Evolutionary conservation across 2,113 vertebrate genomes (phyloP).

Genomic region (Empidonax traillii): DNA sequence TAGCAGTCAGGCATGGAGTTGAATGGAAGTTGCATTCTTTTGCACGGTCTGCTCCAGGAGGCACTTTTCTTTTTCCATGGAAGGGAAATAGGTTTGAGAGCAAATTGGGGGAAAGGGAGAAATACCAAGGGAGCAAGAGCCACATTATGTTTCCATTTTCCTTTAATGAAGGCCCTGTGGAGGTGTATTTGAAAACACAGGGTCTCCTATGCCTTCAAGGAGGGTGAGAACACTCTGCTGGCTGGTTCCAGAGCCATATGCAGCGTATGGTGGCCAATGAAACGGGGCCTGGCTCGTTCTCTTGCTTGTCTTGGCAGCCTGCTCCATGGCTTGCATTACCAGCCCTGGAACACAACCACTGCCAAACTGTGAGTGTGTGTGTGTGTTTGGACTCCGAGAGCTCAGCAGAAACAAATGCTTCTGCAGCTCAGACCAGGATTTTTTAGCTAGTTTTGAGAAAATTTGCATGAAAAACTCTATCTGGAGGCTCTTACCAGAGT

Average conservation of each 20-base stretch:
- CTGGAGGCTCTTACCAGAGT: background rate
- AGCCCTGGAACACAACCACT: slow-evolving; percentile 78
- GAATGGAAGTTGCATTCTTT: slow-evolving; percentile 71
- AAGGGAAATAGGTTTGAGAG: slow-evolving; percentile 69
- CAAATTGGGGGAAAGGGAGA: slow-evolving; percentile 67
- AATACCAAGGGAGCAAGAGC: slow-evolving; percentile 60
- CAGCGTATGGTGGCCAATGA: slow-evolving; percentile 82
- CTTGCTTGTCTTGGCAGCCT: slow-evolving; percentile 83
- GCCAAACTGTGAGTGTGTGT: slow-evolving; percentile 72
- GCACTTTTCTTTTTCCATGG: slow-evolving; percentile 58
- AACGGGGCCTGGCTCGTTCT: slow-evolving; percentile 77
- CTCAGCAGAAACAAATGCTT: slow-evolving; percentile 74
- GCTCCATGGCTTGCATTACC: slow-evolving; percentile 80
- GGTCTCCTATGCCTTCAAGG: slow-evolving; percentile 83
- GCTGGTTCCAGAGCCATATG: slow-evolving; percentile 81
- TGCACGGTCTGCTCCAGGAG: slow-evolving; percentile 49
- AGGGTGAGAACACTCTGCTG: slow-evolving; percentile 82
- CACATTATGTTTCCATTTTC: slow-evolving; percentile 80
- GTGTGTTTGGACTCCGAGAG: slow-evolving; percentile 67
- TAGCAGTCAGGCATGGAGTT: slow-evolving; percentile 55
- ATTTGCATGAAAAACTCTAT: background rate
- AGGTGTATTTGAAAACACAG: slow-evolving; percentile 85
- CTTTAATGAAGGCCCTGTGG: slow-evolving; percentile 81
- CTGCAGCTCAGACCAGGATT: slow-evolving; percentile 60
- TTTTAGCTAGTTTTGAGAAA: slow-evolving; percentile 57